Percentiles rank a stretch among this genome's conserved stretches.
Conservation (phyloP, 2,888 invertebrate genomes). For the Mythimna albipuncta region DNA sequence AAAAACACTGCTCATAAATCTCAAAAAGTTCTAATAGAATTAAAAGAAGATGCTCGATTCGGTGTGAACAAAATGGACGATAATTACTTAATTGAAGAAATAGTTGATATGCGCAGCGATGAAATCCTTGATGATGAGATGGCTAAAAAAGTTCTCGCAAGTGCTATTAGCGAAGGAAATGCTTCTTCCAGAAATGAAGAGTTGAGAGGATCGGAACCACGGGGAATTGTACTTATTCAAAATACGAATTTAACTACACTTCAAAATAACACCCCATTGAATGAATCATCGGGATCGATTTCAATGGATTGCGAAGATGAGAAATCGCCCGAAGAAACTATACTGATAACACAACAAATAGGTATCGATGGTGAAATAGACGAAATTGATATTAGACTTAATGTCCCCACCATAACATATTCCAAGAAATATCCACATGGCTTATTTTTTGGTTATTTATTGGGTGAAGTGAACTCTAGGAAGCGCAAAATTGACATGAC, state of each 20-base stretch:
- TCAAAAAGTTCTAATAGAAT: not conserved
- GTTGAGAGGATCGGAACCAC: not conserved
- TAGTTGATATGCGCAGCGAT: conserved; percentile 32
- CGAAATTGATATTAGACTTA: conserved; percentile 69
- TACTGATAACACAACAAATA: conserved; percentile 58
- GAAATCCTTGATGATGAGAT: conserved; percentile 44
- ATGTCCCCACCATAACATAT: conserved; percentile 78
- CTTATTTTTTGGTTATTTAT: conserved; percentile 18
- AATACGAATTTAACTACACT: not conserved
- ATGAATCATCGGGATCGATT: not conserved
- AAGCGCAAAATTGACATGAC: conserved; percentile 78
- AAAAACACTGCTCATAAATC: not conserved
- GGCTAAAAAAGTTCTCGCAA: conserved; percentile 9
- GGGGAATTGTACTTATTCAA: not conserved
- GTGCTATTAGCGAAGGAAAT: not conserved
- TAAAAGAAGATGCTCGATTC: not conserved
- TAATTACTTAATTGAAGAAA: conserved; percentile 30
- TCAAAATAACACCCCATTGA: not conserved
- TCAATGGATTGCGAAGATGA: conserved; percentile 65
- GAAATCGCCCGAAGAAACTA: conserved; percentile 30
- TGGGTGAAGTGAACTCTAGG: conserved; percentile 41
- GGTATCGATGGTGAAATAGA: conserved; percentile 53
- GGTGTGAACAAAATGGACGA: conserved; percentile 11
- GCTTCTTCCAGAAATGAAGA: not conserved
- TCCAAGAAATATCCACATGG: conserved; percentile 52